A percentile compares a stretch with the other conserved stretches of the same genome.
Evolutionary conservation across 2,797 vertebrate genomes (phyloP).

Genomic region (Poecilia picta): DNA sequence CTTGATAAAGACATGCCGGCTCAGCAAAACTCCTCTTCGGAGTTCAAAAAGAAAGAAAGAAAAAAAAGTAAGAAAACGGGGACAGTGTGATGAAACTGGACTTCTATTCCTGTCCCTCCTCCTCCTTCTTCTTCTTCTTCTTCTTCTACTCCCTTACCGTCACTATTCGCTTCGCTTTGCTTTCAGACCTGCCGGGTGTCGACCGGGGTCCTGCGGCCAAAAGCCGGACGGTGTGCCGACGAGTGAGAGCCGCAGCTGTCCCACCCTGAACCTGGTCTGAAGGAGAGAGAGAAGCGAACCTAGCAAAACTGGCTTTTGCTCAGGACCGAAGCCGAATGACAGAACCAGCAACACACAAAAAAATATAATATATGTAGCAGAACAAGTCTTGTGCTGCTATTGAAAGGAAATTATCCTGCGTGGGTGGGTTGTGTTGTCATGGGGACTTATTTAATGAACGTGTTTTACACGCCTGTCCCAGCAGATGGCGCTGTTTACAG

Average conservation of each 20-base stretch:
- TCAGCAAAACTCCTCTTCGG: constrained; percentile 40
- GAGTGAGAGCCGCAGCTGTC: constrained; percentile 69
- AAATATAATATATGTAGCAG: not conserved
- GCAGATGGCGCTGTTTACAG: constrained; percentile 57
- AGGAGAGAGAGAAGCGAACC: not conserved
- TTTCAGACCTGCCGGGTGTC: constrained; percentile 48
- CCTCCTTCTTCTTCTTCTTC: not conserved
- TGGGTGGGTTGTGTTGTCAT: not conserved
- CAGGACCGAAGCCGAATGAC: not conserved
- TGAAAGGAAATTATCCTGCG: constrained; percentile 6
- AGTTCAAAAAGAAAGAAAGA: constrained; percentile 17
- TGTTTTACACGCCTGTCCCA: constrained; percentile 27
- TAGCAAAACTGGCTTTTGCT: constrained; percentile 34
- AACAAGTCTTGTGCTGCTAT: not conserved
- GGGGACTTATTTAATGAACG: constrained; percentile 19
- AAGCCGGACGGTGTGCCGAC: constrained; percentile 19
- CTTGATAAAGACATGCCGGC: constrained; percentile 44
- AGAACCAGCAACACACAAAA: not conserved
- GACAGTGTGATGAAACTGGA: constrained; percentile 31
- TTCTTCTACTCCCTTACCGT: not conserved
- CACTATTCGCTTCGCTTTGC: constrained; percentile 16
- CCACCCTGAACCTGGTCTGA: constrained; percentile 68
- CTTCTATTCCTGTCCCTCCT: constrained; percentile 41
- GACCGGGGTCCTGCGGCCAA: constrained; percentile 31
- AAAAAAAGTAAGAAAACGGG: constrained; percentile 43